Conservation (phyloP, 2,888 invertebrate species). For the Platycheirus albimanus region DNA sequence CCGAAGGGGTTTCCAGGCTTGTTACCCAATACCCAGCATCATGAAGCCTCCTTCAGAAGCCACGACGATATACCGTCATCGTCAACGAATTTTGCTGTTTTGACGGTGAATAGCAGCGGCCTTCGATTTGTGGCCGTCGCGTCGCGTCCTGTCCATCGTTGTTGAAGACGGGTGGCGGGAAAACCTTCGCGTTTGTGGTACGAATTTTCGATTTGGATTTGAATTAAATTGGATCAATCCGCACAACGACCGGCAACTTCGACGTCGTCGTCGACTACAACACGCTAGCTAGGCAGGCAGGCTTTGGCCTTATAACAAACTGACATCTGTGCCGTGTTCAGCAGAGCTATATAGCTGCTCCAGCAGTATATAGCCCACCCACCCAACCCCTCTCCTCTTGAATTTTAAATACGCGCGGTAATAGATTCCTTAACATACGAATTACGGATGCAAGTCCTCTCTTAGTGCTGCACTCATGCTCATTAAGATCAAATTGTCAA, state of each 20-base stretch:
- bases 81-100: constrained; percentile 68
- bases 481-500: constrained; percentile 75
- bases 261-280: constrained; percentile 16
- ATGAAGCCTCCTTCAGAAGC: constrained; percentile 52
- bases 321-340: constrained; percentile 37
- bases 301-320: constrained; percentile 7
- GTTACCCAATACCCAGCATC: constrained; percentile 8
- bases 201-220: constrained; percentile 70
- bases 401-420: constrained; percentile 72
- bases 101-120: constrained; percentile 55
- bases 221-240: constrained; percentile 73
- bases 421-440: constrained; percentile 64
- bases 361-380: constrained; percentile 15
- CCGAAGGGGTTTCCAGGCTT: constrained; percentile 39
- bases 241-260: constrained; percentile 41
- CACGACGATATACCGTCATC: constrained; percentile 44
- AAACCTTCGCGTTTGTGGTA: constrained; percentile 65
- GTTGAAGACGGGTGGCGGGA: not conserved
- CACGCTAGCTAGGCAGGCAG: constrained; percentile 11
- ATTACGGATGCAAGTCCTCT: constrained; percentile 49
- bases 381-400: constrained; percentile 22
- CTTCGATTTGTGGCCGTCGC: constrained; percentile 28
- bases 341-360: not conserved
- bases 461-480: constrained; percentile 65
- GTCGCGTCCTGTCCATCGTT: too few relatives aligned